phyloP scores from a whole-genome alignment of 1,140 invertebrate genomes.

The Trichogramma pretiosum region DNA sequence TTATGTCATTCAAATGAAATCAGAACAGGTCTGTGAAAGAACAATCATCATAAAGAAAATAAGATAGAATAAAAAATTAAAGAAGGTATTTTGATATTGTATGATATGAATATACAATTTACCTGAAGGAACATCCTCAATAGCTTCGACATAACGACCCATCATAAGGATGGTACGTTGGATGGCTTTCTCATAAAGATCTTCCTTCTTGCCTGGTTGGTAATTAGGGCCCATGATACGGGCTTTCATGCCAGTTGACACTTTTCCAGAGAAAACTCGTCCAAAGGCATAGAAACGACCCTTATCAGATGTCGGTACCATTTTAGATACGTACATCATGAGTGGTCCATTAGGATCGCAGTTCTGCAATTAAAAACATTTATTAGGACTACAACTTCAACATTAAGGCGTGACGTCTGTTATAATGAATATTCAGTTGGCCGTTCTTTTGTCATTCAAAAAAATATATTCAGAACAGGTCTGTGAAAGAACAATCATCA shows the following conservation, averaged over 20 bases:
- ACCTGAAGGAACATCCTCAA: conserved; percentile 98
- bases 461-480: conserved; percentile 42
- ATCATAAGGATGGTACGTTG: conserved; percentile 99
- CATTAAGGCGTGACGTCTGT: conserved; percentile 1
- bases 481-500: conserved; percentile 42
- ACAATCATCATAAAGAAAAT: conserved; percentile 30
- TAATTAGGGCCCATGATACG: conserved; percentile 99
- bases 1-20: conserved; percentile 26
- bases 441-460: conserved; percentile 33
- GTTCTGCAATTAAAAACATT: conserved; percentile 51
- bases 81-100: too few relatives aligned
- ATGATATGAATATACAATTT: too few relatives aligned
- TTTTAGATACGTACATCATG: conserved; percentile 99
- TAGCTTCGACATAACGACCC: conserved; percentile 98
- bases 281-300: conserved; percentile 99
- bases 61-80: too few relatives aligned
- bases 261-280: conserved; percentile 97
- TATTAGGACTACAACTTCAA: not conserved
- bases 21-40: conserved; percentile 38
- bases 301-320: conserved; percentile 99
- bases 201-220: conserved; percentile 95
- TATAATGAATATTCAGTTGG: conserved; percentile 27
- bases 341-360: conserved; percentile 94
- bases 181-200: conserved; percentile 97
- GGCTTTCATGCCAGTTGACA: conserved; percentile 90